Conservation (phyloP, 2,797 vertebrate genomes). For the Graptemys geographica region DNA sequence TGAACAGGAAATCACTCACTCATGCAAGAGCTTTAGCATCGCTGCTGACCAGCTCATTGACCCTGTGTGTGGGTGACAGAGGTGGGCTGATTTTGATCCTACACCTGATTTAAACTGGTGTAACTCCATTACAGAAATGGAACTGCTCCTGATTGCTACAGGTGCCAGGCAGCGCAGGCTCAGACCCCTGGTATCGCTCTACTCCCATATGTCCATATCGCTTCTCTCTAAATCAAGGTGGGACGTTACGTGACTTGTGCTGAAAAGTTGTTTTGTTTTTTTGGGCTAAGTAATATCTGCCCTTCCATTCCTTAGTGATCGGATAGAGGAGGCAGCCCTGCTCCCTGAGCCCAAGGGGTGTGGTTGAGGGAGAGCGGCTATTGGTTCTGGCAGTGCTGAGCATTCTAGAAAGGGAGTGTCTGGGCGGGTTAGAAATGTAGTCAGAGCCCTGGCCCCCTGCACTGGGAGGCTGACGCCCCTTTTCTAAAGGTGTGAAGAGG, state of each 20-base stretch:
- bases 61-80: neutral
- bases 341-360: neutral
- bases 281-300: neutral
- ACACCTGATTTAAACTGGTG: neutral
- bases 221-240: neutral
- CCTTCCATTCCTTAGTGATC: neutral
- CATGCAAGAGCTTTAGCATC: neutral
- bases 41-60: neutral
- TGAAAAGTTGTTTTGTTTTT: neutral
- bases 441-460: neutral
- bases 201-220: neutral
- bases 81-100: neutral
- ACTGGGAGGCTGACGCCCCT: neutral
- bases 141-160: neutral
- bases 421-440: neutral
- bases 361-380: neutral
- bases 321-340: neutral
- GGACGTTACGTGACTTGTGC: neutral
- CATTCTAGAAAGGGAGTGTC: neutral
- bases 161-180: neutral
- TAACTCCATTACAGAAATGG: neutral
- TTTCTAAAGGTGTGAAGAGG: neutral
- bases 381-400: neutral
- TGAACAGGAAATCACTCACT: rapidly evolving
- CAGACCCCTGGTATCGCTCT: neutral